These are phyloP conservation scores for Dynastes hyllus DNA, from an alignment of 2,888 invertebrate genomes.

Conservation along the genomic window DNA sequence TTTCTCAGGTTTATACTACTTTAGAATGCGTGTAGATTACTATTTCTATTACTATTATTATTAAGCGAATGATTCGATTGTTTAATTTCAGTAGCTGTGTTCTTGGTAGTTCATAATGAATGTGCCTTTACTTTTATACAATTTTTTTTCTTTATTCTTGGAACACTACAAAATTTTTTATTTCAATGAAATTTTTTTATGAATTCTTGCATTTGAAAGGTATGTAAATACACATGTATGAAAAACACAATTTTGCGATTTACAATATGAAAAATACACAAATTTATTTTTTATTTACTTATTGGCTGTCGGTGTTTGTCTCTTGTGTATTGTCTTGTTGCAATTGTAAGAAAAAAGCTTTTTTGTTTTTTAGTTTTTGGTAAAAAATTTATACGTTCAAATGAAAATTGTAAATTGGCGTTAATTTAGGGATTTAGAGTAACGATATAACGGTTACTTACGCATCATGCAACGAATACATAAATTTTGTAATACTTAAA, in stretches of 20 bases:
- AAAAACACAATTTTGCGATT: constrained; percentile 17
- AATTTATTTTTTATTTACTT: constrained; percentile 9
- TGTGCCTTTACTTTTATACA: constrained; percentile 11
- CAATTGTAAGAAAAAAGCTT: constrained; percentile 28
- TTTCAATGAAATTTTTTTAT: constrained; percentile 1
- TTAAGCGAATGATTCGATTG: constrained; percentile 36
- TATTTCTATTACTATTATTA: constrained; percentile 21
- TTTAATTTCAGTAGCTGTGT: constrained; percentile 38
- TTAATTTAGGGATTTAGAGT: no score
- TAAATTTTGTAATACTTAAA: no score
- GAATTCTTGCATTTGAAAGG: constrained; percentile 36
- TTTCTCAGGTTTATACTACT: constrained; percentile 57
- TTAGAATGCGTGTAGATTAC: constrained; percentile 56
- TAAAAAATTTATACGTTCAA: no score
- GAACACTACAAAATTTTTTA: not conserved
- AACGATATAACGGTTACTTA: no score
- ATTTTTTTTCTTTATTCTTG: constrained; percentile 10
- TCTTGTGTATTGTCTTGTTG: constrained; percentile 38
- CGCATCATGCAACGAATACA: no score
- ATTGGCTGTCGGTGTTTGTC: constrained; percentile 42
- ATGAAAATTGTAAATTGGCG: no score
- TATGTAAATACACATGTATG: constrained; percentile 30
- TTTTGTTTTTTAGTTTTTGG: not conserved
- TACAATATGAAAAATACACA: not conserved
- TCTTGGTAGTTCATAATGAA: constrained; percentile 37